Evolutionary conservation across 2,888 invertebrate species (phyloP).

Genomic region (Gymnosoma rotundatum): DNA sequence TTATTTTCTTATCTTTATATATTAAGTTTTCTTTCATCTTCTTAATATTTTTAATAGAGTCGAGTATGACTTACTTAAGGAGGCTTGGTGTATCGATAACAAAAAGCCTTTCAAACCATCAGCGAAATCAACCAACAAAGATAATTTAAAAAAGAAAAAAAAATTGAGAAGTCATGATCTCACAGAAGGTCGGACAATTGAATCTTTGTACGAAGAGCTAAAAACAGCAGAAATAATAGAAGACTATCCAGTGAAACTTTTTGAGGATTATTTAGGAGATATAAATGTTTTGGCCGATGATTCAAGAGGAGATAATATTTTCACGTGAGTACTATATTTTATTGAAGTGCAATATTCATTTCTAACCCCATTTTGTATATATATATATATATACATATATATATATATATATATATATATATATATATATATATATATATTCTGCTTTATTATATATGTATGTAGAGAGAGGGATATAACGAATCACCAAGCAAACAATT

Average conservation of each 20-base stretch:
- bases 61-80: constrained; percentile 81
- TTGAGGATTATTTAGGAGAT: constrained; percentile 87
- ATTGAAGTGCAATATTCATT: too few species aligned
- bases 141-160: constrained; percentile 72
- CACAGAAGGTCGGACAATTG: constrained; percentile 84
- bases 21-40: neutral
- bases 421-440: too few species aligned
- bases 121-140: constrained; percentile 72
- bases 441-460: too few species aligned
- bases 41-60: constrained; percentile 72
- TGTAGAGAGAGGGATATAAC: too few species aligned
- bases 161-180: constrained; percentile 83
- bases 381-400: too few species aligned
- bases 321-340: constrained; percentile 74
- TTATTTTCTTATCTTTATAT: neutral
- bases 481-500: too few species aligned
- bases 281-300: constrained; percentile 84
- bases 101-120: constrained; percentile 76
- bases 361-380: too few species aligned
- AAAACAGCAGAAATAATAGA: constrained; percentile 83
- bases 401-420: too few species aligned
- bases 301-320: constrained; percentile 75
- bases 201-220: constrained; percentile 88
- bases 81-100: constrained; percentile 80
- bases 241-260: constrained; percentile 83